A percentile compares a stretch with the other conserved stretches of the same genome.
These are phyloP conservation scores for Triplophysa siluroides DNA, from an alignment of 2,113 vertebrate genomes.

Conservation along the genomic window DNA sequence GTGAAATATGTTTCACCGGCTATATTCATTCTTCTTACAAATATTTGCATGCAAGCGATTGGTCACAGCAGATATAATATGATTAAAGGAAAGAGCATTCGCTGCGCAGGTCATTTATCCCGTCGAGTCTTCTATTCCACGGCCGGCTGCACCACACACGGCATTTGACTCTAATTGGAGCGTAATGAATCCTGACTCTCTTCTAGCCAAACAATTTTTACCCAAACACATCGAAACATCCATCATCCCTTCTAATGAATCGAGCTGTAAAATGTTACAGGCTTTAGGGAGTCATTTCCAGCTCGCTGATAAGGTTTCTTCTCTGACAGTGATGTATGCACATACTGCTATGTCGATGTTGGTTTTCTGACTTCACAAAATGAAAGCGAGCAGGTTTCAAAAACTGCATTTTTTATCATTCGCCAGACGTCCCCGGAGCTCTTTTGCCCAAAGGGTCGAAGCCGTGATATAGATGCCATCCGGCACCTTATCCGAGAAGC, in stretches of 20 bases:
- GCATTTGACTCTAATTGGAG: conserved; percentile 59
- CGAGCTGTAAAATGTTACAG: conserved; percentile 47
- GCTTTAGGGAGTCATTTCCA: conserved; percentile 44
- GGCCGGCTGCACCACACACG: conserved; percentile 27
- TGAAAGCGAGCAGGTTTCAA: not conserved
- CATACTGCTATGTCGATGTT: conserved; percentile 12
- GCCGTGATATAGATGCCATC: conserved; percentile 90
- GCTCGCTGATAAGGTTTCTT: conserved; percentile 16
- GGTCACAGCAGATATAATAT: not conserved
- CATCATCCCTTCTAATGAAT: conserved; percentile 58
- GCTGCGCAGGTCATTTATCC: conserved; percentile 14
- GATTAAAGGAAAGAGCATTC: conserved; percentile 16
- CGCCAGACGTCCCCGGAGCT: conserved; percentile 88
- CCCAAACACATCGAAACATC: conserved; percentile 54
- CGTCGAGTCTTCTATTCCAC: not conserved
- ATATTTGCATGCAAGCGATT: not conserved
- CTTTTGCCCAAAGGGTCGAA: conserved; percentile 90
- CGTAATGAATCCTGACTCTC: conserved; percentile 62
- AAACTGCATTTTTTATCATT: not conserved
- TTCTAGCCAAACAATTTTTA: conserved; percentile 54
- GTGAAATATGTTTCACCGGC: not conserved
- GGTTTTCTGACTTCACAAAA: not conserved
- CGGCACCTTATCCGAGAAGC: conserved; percentile 88
- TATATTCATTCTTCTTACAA: not conserved
- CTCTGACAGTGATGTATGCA: conserved; percentile 38